Percentiles rank a stretch among this genome's conserved stretches.
Evolutionary conservation across 2,797 vertebrate species (phyloP).

Genomic region (Poeciliopsis presidionis): DNA sequence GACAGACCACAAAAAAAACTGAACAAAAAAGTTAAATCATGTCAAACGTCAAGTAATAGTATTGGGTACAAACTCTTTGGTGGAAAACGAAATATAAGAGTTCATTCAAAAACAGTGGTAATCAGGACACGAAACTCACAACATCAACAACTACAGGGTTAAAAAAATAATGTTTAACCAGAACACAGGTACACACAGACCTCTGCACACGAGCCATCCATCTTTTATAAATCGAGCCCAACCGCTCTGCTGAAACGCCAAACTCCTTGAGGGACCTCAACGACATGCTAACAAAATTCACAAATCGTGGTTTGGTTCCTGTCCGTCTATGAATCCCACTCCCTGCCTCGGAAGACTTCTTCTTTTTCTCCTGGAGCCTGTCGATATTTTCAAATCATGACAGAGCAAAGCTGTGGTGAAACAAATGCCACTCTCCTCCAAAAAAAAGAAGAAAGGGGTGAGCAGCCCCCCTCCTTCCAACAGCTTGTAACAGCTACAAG

Average conservation of each 20-base stretch:
- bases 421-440: constrained; percentile 46
- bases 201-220: constrained; percentile 81
- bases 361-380: constrained; percentile 3
- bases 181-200: constrained; percentile 62
- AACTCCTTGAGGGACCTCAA: constrained; percentile 79
- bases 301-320: constrained; percentile 50
- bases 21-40: background rate
- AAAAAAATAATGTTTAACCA: background rate
- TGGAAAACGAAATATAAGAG: background rate
- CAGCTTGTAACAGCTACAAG: constrained; percentile 39
- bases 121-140: background rate
- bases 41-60: background rate
- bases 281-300: constrained; percentile 76
- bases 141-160: background rate
- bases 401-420: constrained; percentile 20
- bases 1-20: too few species aligned
- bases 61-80: constrained; percentile 2
- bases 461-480: constrained; percentile 39
- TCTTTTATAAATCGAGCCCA: constrained; percentile 79
- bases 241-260: constrained; percentile 77
- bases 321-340: constrained; percentile 50
- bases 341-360: constrained; percentile 23
- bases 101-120: background rate
- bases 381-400: constrained; percentile 50
- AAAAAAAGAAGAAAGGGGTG: constrained; percentile 8